Percentiles rank a stretch among this genome's conserved stretches.
These are phyloP conservation scores for Drosophila ezoana DNA, from an alignment of 2,888 invertebrate species.

Conservation along the genomic window DNA sequence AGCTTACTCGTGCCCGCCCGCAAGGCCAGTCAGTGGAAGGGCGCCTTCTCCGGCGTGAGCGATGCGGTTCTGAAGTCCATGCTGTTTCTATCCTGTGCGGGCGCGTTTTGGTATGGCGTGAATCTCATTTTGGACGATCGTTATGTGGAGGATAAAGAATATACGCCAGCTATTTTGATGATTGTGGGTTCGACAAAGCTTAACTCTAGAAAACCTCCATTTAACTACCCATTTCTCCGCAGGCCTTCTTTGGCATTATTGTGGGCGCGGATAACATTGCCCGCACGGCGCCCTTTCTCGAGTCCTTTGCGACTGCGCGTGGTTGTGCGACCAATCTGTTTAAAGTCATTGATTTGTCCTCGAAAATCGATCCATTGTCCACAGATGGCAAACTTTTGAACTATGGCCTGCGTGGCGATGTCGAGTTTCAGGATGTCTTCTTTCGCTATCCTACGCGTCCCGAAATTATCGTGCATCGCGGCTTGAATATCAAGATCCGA, in stretches of 20 bases:
- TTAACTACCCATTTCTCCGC: not conserved
- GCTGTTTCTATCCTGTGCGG: constrained; percentile 90
- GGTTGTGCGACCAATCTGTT: constrained; percentile 91
- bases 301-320: constrained; percentile 89
- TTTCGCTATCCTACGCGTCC: constrained; percentile 92
- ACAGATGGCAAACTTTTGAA: constrained; percentile 88
- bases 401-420: constrained; percentile 87
- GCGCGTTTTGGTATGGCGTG: constrained; percentile 93
- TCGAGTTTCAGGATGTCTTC: constrained; percentile 89
- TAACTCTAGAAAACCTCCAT: accelerated
- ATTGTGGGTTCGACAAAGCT: constrained; percentile 86
- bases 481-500: constrained; percentile 87
- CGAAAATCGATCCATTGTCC: constrained; percentile 90
- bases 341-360: constrained; percentile 90
- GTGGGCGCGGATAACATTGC: constrained; percentile 93
- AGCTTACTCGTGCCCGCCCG: constrained; percentile 88
- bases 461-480: constrained; percentile 90
- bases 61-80: constrained; percentile 90
- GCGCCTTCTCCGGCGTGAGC: constrained; percentile 89
- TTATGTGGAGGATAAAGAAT: constrained; percentile 86
- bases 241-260: constrained; percentile 90
- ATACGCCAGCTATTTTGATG: constrained; percentile 90
- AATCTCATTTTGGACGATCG: constrained; percentile 89
- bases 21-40: constrained; percentile 88
- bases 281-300: constrained; percentile 90